These are phyloP conservation scores for Gila robusta DNA, from an alignment of 2,797 vertebrate species.

Conservation along the genomic window DNA sequence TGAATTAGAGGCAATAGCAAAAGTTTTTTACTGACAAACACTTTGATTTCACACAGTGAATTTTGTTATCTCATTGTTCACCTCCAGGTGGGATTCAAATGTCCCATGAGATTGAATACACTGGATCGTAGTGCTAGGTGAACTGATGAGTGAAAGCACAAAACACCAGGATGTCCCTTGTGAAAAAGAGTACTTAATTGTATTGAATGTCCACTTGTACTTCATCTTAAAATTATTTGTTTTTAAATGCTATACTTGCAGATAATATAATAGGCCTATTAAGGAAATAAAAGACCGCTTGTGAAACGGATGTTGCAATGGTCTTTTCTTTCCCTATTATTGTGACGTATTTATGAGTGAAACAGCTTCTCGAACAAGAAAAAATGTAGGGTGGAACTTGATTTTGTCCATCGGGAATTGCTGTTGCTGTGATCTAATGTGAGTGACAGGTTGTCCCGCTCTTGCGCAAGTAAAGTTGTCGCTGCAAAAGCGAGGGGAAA, in stretches of 20 bases:
- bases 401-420: not conserved
- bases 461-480: not conserved
- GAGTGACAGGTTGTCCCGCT: not conserved
- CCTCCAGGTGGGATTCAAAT: conserved; percentile 92
- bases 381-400: not conserved
- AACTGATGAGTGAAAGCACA: conserved; percentile 83
- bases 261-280: not conserved
- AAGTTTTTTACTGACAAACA: not conserved
- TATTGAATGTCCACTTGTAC: not conserved
- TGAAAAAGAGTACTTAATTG: not conserved
- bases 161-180: conserved; percentile 77
- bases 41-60: conserved; percentile 18
- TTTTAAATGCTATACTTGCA: not conserved
- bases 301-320: not conserved
- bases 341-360: not conserved
- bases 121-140: conserved; percentile 84
- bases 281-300: not conserved
- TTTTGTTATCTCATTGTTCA: conserved; percentile 43
- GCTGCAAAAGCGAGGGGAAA: too few species aligned
- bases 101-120: conserved; percentile 91
- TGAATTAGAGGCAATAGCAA: conserved; percentile 2
- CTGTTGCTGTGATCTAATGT: not conserved
- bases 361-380: not conserved
- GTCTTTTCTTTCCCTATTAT: not conserved
- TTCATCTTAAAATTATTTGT: not conserved